Evolutionary conservation across 1,140 invertebrate genomes (phyloP), one percentile per base, ranked within the genome.

Genomic region (Solenopsis fugax): DNA sequence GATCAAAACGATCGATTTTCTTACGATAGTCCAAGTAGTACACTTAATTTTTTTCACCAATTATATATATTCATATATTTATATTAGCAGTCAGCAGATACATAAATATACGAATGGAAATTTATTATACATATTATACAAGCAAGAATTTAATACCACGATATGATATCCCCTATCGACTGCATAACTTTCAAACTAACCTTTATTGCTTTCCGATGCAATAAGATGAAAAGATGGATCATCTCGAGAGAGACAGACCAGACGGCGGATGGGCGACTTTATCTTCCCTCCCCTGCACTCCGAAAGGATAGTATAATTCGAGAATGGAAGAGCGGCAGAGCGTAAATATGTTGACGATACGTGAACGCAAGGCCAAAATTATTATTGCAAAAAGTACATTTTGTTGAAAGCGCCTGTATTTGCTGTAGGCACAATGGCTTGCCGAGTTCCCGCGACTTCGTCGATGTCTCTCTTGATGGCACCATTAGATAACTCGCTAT

Each of bases 151-250:
- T 81, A 81, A 81, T 67, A 50, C 45, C 24, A 52, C 34, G 58
- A 78, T 78, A 65, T 29, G 56, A 45, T 24, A 37, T 45, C 21
- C 41, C 16, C 21, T 29, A 48, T 48, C 65, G 76, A 52, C 13
- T 48, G 48, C 21, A 81, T 81, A 81, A 69, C 48, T 80, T 52
- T 41, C 41, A 24, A 52, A 62, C n/a, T 67, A 41, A 67, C 62
- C 12, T 69, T 80, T 80, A 80, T 71, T 81, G 77, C 34, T 81
- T 81, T 56, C 16, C 77, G 64, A 71, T 58, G 37, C 52, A 71
- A 81, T 69, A 24, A 81, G 34, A 69, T 21, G 75, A 78, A 24
- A 78, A 78, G 75, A 62, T 50, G 75, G 75, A 76, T 76, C 54
- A 58, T 76, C 72, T n/a, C n/a, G 37, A 58, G n/a, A n/a, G 64